These are phyloP conservation scores for Stratiomys singularior DNA, from an alignment of 2,888 invertebrate genomes.

Conservation along the genomic window DNA sequence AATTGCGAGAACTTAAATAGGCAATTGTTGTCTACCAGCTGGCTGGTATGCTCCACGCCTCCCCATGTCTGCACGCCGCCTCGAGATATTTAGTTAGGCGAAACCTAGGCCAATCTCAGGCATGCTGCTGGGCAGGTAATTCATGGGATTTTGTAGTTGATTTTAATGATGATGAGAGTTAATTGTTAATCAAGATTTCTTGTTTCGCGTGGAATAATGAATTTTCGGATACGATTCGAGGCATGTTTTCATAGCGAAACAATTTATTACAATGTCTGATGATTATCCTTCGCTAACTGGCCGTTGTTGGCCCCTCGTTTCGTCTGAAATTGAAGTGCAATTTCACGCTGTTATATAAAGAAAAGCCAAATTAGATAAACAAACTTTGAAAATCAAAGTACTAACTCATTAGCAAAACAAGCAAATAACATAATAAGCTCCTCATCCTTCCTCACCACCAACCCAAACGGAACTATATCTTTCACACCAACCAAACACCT, in stretches of 20 bases:
- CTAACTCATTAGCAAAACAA: no score
- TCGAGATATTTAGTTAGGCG: constrained; percentile 7
- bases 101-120: constrained; percentile 5
- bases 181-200: constrained; percentile 40
- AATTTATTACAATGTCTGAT: no score
- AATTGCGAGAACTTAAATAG: constrained; percentile 50
- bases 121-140: constrained; percentile 13
- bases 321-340: no score
- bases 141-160: constrained; percentile 37
- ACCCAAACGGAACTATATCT: neutral
- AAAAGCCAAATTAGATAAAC: no score
- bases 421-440: no score
- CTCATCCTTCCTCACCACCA: neutral
- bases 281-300: no score
- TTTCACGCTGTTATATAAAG: no score
- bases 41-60: constrained; percentile 10
- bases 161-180: constrained; percentile 39
- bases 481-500: neutral
- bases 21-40: constrained; percentile 44
- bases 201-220: neutral
- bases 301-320: no score
- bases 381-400: no score
- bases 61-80: neutral
- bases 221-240: neutral
- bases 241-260: no score